Evolutionary conservation across 2,797 vertebrate genomes (phyloP).

Genomic region (Lacerta viridis): DNA sequence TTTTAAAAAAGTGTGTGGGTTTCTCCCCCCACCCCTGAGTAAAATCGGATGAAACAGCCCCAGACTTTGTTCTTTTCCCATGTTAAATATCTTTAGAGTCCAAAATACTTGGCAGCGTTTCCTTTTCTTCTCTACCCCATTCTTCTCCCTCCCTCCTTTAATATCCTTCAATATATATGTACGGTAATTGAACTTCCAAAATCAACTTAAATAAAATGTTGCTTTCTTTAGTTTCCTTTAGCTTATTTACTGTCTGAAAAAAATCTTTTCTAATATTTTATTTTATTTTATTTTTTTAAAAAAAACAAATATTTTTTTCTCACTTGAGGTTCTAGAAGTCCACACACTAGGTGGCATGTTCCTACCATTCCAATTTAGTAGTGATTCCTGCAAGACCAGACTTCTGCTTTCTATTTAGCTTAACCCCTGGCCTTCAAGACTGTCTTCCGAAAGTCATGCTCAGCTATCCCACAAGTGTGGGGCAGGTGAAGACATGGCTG

Average conservation of each 20-base stretch:
- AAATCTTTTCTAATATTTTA: conserved; percentile 56
- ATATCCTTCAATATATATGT: neutral
- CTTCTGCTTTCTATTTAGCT: too few species aligned
- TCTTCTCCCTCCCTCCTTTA: neutral
- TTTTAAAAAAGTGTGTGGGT: conserved; percentile 66
- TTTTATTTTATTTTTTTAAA: neutral
- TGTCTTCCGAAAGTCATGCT: too few species aligned
- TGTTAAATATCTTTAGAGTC: conserved; percentile 62
- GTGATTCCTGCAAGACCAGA: too few species aligned
- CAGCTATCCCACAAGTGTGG: too few species aligned
- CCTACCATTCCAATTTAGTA: neutral
- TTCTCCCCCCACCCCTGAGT: conserved; percentile 38
- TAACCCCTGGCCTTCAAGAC: too few species aligned
- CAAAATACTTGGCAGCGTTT: conserved; percentile 61
- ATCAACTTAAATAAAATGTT: neutral
- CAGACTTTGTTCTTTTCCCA: conserved; percentile 46
- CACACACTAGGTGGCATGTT: conserved; percentile 8
- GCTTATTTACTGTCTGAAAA: conserved; percentile 44
- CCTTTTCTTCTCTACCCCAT: conserved; percentile 28
- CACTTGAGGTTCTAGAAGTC: conserved; percentile 36
- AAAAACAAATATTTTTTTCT: neutral
- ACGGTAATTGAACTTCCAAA: too few species aligned
- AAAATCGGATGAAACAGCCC: conserved; percentile 71
- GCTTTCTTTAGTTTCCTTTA: conserved; percentile 54
- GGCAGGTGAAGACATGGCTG: too few species aligned